Evolutionary conservation across 2,888 invertebrate genomes (phyloP).

Genomic region (Caenorhabditis japonica): DNA sequence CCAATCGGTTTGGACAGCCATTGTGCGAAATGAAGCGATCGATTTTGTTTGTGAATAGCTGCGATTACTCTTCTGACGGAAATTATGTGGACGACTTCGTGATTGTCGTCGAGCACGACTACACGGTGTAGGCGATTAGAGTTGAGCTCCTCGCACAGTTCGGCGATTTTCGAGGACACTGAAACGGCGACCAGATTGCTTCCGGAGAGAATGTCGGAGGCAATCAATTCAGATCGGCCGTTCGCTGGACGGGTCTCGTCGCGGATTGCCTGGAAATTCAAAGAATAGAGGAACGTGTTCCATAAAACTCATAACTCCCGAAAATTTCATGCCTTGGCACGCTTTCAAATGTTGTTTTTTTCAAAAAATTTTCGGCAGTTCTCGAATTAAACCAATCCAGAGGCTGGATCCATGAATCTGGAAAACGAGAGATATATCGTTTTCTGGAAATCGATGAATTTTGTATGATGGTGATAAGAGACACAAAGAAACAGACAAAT

Average conservation of each 20-base stretch:
- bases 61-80: constrained; percentile 60
- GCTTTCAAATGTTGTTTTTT: too few species aligned
- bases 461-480: too few species aligned
- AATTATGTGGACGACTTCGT: constrained; percentile 58
- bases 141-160: constrained; percentile 59
- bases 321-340: too few species aligned
- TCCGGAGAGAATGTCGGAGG: constrained; percentile 45
- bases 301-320: too few species aligned
- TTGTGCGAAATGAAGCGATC: constrained; percentile 66
- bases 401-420: too few species aligned
- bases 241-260: constrained; percentile 3
- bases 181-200: constrained; percentile 51
- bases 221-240: not conserved
- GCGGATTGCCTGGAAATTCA: constrained; percentile 30
- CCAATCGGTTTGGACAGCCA: constrained; percentile 61
- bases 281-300: too few species aligned
- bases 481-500: too few species aligned
- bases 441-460: too few species aligned
- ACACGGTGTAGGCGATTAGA: constrained; percentile 59
- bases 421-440: too few species aligned
- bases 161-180: constrained; percentile 49
- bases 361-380: too few species aligned
- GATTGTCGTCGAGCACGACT: constrained; percentile 53
- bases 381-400: too few species aligned
- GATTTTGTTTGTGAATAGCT: constrained; percentile 64